phyloP scores from a whole-genome alignment of 2,888 invertebrate genomes.

The Hedya salicella region DNA sequence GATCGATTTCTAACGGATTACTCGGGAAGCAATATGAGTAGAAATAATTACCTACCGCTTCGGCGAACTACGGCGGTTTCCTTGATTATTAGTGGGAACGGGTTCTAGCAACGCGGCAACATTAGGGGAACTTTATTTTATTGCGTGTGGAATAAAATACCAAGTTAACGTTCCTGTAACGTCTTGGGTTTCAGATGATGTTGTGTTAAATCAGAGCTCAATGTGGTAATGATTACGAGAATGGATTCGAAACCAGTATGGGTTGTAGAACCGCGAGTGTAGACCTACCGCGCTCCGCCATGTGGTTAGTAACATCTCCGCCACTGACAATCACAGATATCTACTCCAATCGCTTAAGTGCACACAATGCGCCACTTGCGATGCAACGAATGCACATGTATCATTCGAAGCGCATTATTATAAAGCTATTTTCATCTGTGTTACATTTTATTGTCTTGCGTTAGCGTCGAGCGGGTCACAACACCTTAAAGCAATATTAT shows the following conservation, averaged over 20 bases:
- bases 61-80: constrained; percentile 79
- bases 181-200: constrained; percentile 9
- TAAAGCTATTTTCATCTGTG: constrained; percentile 16
- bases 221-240: constrained; percentile 36
- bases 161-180: constrained; percentile 6
- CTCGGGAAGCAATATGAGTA: constrained; percentile 78
- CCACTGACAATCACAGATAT: constrained; percentile 76
- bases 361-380: constrained; percentile 54
- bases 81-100: constrained; percentile 80
- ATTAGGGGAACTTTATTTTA: constrained; percentile 54
- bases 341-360: constrained; percentile 54
- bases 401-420: constrained; percentile 2
- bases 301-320: constrained; percentile 79
- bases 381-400: constrained; percentile 8
- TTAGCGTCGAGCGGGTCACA: neutral
- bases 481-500: neutral
- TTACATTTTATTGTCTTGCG: constrained; percentile 2
- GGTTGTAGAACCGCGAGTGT: constrained; percentile 57
- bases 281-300: constrained; percentile 76
- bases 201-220: constrained; percentile 25
- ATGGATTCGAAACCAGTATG: constrained; percentile 26
- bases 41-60: constrained; percentile 77
- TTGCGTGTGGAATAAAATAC: constrained; percentile 43
- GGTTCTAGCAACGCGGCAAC: constrained; percentile 62
- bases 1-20: constrained; percentile 85